These are phyloP conservation scores for Lagothrix lagotricha DNA, from an alignment of 2,797 vertebrate genomes.

Conservation along the genomic window DNA sequence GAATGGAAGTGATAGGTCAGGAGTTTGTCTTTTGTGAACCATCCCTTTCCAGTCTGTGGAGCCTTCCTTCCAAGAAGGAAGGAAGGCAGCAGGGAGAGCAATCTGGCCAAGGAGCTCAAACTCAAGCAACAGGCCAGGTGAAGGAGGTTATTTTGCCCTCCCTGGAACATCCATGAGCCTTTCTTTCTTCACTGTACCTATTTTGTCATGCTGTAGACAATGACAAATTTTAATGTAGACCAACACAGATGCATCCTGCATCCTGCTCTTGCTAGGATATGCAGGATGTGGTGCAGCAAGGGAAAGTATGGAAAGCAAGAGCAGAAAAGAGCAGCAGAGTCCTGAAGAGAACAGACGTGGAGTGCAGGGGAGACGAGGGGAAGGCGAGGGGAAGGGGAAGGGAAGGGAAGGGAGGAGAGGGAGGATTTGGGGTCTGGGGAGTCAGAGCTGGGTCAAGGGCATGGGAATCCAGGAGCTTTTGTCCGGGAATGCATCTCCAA, in stretches of 20 bases:
- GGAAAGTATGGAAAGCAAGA: not conserved
- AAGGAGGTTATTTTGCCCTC: fast-evolving
- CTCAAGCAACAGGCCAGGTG: not conserved
- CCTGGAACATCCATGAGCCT: fast-evolving
- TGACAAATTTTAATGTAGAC: not conserved
- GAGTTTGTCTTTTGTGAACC: not conserved
- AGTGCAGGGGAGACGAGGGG: not conserved
- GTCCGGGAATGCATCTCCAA: fast-evolving
- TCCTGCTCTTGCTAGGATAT: not conserved
- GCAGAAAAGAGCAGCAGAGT: not conserved
- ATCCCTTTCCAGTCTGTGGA: not conserved
- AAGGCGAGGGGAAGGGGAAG: fast-evolving
- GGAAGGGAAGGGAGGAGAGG: fast-evolving
- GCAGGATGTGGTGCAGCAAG: not conserved
- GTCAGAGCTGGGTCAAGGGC: not conserved
- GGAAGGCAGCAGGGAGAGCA: too few species aligned
- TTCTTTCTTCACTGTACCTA: not conserved
- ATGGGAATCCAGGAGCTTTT: fast-evolving
- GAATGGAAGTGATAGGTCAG: not conserved
- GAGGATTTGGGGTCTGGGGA: fast-evolving
- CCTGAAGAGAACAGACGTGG: not conserved
- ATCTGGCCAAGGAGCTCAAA: not conserved
- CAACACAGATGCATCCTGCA: not conserved
- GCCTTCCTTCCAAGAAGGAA: not conserved
- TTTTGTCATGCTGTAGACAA: not conserved